These are phyloP conservation scores for Sphinx pinastri DNA, from an alignment of 2,888 invertebrate genomes.

Conservation along the genomic window DNA sequence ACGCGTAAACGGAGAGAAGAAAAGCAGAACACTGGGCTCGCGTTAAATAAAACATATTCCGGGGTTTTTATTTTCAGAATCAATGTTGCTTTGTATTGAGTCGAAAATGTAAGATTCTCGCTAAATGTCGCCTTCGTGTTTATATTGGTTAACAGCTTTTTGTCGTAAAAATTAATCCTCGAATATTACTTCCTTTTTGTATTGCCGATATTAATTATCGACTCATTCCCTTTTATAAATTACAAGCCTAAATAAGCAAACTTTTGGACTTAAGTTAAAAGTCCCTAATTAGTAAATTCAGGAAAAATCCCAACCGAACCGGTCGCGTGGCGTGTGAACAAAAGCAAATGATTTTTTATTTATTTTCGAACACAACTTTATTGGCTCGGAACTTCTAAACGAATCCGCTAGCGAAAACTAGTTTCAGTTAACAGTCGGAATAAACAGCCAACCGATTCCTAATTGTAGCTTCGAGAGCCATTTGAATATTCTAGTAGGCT, in stretches of 20 bases:
- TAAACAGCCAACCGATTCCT: not conserved
- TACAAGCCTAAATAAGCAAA: not conserved
- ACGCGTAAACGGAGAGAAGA: not conserved
- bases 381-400: not conserved
- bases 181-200: too few species aligned
- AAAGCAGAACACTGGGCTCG: not conserved
- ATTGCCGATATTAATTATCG: too few species aligned
- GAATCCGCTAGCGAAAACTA: not conserved
- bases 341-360: not conserved
- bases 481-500: constrained; percentile 20
- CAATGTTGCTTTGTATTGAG: too few species aligned
- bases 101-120: too few species aligned
- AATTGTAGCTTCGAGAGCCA: constrained; percentile 6
- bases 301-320: not conserved
- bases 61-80: too few species aligned
- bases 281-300: not conserved
- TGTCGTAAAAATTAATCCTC: too few species aligned
- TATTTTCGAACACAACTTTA: not conserved
- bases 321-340: not conserved
- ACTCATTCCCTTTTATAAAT: too few species aligned
- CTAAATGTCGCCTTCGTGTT: too few species aligned
- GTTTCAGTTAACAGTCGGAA: not conserved
- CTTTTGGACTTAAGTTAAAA: not conserved
- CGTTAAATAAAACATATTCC: not conserved
- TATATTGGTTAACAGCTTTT: too few species aligned